A percentile compares a stretch with the other conserved stretches of the same genome.
Evolutionary conservation across 2,888 invertebrate species (phyloP).

Genomic region (Phengaris alcon): DNA sequence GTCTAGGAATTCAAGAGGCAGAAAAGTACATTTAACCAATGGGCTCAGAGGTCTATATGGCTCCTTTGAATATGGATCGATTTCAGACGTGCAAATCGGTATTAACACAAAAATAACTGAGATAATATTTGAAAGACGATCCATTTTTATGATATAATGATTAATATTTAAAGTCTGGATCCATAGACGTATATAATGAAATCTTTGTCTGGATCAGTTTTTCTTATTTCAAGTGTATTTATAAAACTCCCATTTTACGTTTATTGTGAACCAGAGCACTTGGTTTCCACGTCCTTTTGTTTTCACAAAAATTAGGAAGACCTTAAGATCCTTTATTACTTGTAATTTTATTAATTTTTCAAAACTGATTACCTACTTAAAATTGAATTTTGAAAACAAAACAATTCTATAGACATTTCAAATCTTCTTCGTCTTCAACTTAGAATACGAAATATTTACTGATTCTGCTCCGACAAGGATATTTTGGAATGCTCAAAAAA

Average conservation of each 20-base stretch:
- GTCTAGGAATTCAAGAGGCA: conserved; percentile 91
- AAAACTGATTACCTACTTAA: no score
- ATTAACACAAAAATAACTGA: conserved; percentile 41
- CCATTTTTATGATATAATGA: conserved; percentile 31
- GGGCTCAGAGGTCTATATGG: conserved; percentile 83
- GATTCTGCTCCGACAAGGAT: background rate
- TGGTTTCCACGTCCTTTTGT: background rate
- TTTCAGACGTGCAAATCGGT: conserved; percentile 52
- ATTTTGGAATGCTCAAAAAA: no score
- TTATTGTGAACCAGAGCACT: background rate
- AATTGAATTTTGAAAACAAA: background rate
- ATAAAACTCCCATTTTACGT: background rate
- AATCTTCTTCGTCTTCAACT: background rate
- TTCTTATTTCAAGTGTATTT: background rate
- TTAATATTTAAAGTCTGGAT: no score
- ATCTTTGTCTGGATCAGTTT: background rate
- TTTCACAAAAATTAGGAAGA: background rate
- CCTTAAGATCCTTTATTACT: background rate
- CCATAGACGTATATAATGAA: background rate
- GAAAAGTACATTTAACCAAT: conserved; percentile 85
- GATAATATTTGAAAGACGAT: conserved; percentile 32
- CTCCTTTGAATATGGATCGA: conserved; percentile 59
- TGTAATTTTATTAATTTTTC: background rate
- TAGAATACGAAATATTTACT: no score
- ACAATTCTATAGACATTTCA: background rate